Conservation (phyloP, 2,113 vertebrate genomes). For the Corydoras sp. region DNA sequence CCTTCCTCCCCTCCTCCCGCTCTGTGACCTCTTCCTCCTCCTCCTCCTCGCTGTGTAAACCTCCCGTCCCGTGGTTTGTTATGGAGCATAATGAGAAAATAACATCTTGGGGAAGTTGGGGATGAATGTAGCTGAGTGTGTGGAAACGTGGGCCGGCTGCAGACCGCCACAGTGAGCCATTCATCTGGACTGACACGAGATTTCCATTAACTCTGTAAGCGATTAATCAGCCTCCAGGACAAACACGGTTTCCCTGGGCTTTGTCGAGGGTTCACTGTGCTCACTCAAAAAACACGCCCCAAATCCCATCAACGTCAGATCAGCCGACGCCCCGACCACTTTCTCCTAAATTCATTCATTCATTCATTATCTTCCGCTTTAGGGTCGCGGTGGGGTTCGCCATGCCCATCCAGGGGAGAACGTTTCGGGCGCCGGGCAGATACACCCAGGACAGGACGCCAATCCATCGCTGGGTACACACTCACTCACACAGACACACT, state of each 20-base stretch:
- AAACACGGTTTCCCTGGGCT: constrained; percentile 10
- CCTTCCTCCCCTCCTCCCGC: no score
- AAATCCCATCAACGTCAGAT: constrained; percentile 27
- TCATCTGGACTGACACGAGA: constrained; percentile 30
- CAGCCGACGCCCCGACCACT: constrained; percentile 17
- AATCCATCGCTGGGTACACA: no score
- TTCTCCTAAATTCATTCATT: constrained; percentile 26
- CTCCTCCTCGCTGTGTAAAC: no score
- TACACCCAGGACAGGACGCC: no score
- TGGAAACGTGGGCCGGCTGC: background rate
- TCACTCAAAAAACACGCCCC: constrained; percentile 10
- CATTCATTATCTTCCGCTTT: no score
- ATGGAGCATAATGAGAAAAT: no score
- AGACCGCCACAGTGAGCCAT: constrained; percentile 8
- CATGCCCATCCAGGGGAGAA: no score
- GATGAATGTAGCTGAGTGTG: background rate
- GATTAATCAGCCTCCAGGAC: constrained; percentile 34
- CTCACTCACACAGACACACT: no score
- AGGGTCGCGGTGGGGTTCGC: no score
- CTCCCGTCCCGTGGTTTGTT: no score
- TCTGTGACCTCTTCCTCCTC: no score
- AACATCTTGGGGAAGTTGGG: background rate
- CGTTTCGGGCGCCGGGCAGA: no score
- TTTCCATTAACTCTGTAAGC: constrained; percentile 31
- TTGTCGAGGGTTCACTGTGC: constrained; percentile 16